Percentiles rank a stretch among this genome's conserved stretches.
Conservation (phyloP, 2,888 invertebrate genomes). For the Laothoe populi region DNA sequence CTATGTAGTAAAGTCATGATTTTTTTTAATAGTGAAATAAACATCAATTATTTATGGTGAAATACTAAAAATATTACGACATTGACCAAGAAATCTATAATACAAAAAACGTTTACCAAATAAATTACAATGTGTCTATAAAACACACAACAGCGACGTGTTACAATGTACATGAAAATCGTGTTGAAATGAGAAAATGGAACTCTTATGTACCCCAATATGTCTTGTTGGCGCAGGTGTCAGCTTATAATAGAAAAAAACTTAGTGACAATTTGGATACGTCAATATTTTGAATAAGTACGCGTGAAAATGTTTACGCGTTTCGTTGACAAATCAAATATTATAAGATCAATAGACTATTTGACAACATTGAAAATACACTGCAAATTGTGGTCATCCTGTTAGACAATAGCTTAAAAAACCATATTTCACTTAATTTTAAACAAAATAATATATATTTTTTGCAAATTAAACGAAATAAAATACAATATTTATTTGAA, state of each 20-base stretch:
- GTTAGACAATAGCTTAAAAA: too few relatives aligned
- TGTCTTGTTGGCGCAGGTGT: slow-evolving; percentile 45
- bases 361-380: too few relatives aligned
- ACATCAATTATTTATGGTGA: neutral
- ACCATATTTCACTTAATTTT: too few relatives aligned
- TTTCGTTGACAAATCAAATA: neutral
- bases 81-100: slow-evolving; percentile 8
- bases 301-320: neutral
- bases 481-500: too few relatives aligned
- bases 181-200: slow-evolving; percentile 33
- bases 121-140: slow-evolving; percentile 19
- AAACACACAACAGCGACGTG: slow-evolving; percentile 34
- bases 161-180: slow-evolving; percentile 37
- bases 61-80: neutral
- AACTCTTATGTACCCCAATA: slow-evolving; percentile 43
- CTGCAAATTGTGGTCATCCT: too few relatives aligned
- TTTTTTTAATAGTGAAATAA: neutral
- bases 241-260: slow-evolving; percentile 30
- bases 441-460: too few relatives aligned
- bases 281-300: slow-evolving; percentile 1
- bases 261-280: slow-evolving; percentile 26
- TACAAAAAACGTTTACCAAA: slow-evolving; percentile 4
- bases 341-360: too few relatives aligned
- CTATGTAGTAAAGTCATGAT: too few relatives aligned
- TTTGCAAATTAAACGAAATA: too few relatives aligned